These are phyloP conservation scores for Sinocyclocheilus anophthalmus DNA, from an alignment of 2,113 vertebrate genomes.

Conservation along the genomic window DNA sequence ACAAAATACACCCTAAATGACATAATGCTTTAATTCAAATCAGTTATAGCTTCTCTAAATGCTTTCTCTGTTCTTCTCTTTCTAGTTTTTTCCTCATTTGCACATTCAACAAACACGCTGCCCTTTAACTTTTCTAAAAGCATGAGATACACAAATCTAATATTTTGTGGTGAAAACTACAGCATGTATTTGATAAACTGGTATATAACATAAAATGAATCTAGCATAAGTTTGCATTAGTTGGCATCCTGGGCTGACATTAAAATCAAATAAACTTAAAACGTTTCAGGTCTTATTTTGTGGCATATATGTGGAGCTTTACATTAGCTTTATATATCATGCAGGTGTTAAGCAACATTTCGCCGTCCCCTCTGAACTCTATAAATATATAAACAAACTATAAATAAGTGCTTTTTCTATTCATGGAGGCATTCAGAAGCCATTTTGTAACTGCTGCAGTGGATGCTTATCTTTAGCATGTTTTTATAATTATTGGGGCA, in stretches of 20 bases:
- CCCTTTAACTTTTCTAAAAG: background rate
- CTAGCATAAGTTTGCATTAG: background rate
- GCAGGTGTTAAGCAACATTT: background rate
- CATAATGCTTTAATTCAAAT: conserved; percentile 9
- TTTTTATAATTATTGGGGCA: background rate
- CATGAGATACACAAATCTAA: background rate
- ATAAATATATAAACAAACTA: background rate
- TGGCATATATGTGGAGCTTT: background rate
- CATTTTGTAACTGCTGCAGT: background rate
- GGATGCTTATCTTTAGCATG: background rate
- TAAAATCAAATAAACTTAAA: background rate
- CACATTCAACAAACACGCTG: background rate
- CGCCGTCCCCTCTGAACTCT: background rate
- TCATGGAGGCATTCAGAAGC: background rate
- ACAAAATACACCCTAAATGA: conserved; percentile 11
- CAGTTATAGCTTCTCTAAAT: conserved; percentile 14
- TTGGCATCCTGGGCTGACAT: background rate
- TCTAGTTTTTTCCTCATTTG: background rate
- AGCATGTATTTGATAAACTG: background rate
- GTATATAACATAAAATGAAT: background rate
- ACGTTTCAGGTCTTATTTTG: background rate
- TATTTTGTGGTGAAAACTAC: background rate
- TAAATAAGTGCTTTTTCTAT: background rate
- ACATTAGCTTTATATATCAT: background rate
- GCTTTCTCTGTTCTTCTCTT: background rate